Evolutionary conservation across 2,113 vertebrate genomes (phyloP).

Genomic region (Epinephelus fuscoguttatus): DNA sequence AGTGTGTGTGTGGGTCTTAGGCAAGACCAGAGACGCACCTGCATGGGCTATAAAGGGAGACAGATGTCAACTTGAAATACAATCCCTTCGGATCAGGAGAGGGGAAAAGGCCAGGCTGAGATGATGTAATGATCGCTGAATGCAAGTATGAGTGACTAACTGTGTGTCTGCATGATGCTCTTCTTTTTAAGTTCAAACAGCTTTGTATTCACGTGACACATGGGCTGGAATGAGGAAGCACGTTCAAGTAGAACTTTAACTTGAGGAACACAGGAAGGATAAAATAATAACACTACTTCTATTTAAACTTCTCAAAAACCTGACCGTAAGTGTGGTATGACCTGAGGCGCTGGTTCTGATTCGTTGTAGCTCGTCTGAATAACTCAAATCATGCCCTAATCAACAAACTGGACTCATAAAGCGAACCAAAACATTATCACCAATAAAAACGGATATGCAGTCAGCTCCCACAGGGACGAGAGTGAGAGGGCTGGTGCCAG

Average conservation of each 20-base stretch:
- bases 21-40: constrained; percentile 51
- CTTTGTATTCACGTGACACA: not conserved
- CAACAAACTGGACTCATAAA: constrained; percentile 19
- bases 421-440: not conserved
- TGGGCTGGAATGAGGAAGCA: constrained; percentile 15
- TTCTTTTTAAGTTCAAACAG: constrained; percentile 10
- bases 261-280: not conserved
- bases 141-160: not conserved
- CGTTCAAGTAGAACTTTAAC: not conserved
- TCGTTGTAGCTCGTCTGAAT: not conserved
- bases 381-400: not conserved
- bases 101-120: not conserved
- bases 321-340: not conserved
- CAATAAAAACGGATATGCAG: constrained; percentile 38
- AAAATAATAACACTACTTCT: not conserved
- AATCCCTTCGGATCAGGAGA: constrained; percentile 17
- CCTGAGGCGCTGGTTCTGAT: not conserved
- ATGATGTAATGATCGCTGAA: constrained; percentile 26
- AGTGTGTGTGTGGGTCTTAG: not conserved
- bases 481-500: constrained; percentile 51
- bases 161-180: not conserved
- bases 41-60: constrained; percentile 38
- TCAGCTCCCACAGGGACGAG: constrained; percentile 30
- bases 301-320: constrained; percentile 6
- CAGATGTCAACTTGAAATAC: constrained; percentile 56